Base-by-base conservation (phyloP, 2,113 vertebrate genomes). In the Ophthalmolycus amberensis region DNA sequence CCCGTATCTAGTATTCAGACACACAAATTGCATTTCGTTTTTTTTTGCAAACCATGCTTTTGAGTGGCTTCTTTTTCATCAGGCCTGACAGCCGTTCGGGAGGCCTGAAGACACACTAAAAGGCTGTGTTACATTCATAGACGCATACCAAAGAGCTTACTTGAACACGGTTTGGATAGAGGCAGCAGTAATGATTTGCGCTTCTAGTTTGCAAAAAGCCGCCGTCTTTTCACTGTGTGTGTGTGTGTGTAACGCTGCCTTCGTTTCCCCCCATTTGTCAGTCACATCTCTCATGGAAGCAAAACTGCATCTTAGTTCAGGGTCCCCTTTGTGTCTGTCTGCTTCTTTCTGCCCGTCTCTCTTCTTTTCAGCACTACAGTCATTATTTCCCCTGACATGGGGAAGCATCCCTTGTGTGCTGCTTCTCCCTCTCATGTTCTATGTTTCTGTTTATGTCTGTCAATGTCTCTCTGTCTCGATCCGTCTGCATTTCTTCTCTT, bases 21-120 rank as follows among this genome's bases (percentile, higher is more conserved):
- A 34, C 82, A 80, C 40, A 80, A 80, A 88, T 86, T 75, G 62
- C 56, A 75, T 88, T 89, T 86, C 3, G 10, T 74, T 80, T 83
- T 77, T 80, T 80, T 83, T 87, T 85, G 75, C 77, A 76, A 88
- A 74, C 73, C 54, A 73, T 59, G 59, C 68, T 85, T n/a, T 77
- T 75, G 63, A 90, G 54, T 79, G 73, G 78, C 80, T 91, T 77
- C 54, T 70, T 90, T 88, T 91, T 89, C 78, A 88, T 89, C 82
- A 76, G 50, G 59, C 75, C 85, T 85, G 85, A 87, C 84, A 89
- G 84, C 67, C 86, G 80, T 88, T 89, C 25, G 71, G 80, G 62
- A 69, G 80, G 80, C 77, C 79, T 82, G 65, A 77, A 85, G 82
- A 84, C 72, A 40, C 71, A 60, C 63, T 89, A 75, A 89, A 89